phyloP scores from a whole-genome alignment of 2,888 invertebrate species.

The Rhamnusium bicolor region DNA sequence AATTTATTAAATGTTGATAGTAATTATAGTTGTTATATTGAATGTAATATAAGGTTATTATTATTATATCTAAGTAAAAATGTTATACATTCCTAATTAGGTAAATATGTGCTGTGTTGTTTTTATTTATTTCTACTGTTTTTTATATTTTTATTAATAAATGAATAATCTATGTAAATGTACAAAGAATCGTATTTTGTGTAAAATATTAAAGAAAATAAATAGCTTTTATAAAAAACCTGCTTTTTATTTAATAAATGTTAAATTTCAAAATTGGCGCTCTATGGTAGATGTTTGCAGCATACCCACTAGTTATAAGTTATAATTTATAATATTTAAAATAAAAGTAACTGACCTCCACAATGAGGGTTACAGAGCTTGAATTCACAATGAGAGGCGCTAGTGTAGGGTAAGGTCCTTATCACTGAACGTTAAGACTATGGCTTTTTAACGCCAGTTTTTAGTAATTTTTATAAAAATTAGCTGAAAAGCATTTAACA shows the following conservation, averaged over 20 bases:
- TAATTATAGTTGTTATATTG: neutral
- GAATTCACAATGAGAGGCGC: too few relatives aligned
- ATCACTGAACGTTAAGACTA: too few relatives aligned
- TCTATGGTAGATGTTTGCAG: too few relatives aligned
- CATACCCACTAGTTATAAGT: too few relatives aligned
- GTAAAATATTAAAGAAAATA: slow-evolving; percentile 24
- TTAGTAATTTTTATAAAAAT: too few relatives aligned
- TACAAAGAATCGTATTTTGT: slow-evolving; percentile 26
- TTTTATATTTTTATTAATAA: slow-evolving; percentile 12
- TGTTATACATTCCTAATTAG: slow-evolving; percentile 29
- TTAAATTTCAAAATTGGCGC: neutral
- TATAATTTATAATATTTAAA: too few relatives aligned
- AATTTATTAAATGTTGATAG: slow-evolving; percentile 6
- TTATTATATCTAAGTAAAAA: slow-evolving; percentile 1
- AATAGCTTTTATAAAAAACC: neutral
- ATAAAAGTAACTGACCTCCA: neutral
- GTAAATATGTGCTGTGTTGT: slow-evolving; percentile 28
- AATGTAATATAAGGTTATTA: neutral
- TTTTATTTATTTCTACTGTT: slow-evolving; percentile 21
- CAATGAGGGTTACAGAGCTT: too few relatives aligned
- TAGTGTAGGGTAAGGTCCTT: too few relatives aligned
- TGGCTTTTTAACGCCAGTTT: too few relatives aligned
- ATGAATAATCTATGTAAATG: slow-evolving; percentile 10
- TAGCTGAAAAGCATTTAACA: too few relatives aligned
- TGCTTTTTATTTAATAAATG: neutral